These are phyloP conservation scores for Rhopalosiphum padi DNA, from an alignment of 1,140 invertebrate genomes.

Conservation along the genomic window DNA sequence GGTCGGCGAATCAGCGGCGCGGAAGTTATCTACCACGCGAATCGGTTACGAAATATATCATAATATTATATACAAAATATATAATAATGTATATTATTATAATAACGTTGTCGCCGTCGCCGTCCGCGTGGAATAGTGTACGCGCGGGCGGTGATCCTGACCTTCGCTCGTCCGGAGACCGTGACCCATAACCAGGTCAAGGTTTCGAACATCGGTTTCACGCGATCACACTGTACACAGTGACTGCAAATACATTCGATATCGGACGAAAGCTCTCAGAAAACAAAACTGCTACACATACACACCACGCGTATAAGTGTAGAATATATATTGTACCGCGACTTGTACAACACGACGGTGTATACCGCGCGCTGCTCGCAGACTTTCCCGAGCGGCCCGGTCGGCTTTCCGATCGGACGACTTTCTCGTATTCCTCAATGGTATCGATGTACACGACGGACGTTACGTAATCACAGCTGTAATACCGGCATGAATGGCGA, in stretches of 20 bases:
- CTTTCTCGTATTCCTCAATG: not conserved
- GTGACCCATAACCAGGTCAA: slow-evolving; percentile 50
- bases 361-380: too few species aligned
- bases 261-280: not conserved
- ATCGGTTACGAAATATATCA: slow-evolving; percentile 21
- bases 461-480: not conserved
- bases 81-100: not conserved
- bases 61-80: not conserved
- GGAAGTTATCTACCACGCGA: not conserved
- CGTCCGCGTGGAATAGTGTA: not conserved
- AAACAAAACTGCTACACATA: not conserved
- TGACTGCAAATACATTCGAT: not conserved
- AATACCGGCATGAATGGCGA: not conserved
- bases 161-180: slow-evolving; percentile 50
- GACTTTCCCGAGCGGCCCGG: not conserved
- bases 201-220: slow-evolving; percentile 27
- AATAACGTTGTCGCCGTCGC: not conserved
- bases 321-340: too few species aligned
- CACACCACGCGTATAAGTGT: too few species aligned
- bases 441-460: too few species aligned
- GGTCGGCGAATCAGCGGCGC: not conserved
- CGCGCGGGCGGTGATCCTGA: slow-evolving; percentile 28
- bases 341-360: too few species aligned
- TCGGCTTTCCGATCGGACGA: not conserved
- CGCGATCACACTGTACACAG: not conserved